Evolutionary conservation across 2,113 vertebrate species (phyloP), one percentile per base, ranked within the genome.

Genomic region (Empidonax traillii): DNA sequence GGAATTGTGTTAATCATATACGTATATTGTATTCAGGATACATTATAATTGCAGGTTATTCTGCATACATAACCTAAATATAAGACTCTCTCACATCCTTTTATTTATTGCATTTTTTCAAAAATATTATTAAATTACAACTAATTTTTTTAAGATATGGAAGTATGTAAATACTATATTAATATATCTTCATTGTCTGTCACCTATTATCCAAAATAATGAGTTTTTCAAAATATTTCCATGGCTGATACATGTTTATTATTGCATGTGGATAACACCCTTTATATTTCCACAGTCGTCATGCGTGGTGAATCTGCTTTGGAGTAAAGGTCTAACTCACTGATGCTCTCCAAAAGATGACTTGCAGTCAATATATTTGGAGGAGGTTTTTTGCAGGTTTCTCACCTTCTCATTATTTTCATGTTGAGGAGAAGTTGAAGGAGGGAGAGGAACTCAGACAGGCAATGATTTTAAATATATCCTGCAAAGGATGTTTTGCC

Each of bases 381-480:
- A 73, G 15, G 11, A 8, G 0, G 0, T 5, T 66, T 71, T 66
- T 68, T 59, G 22, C 8, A 62, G 10, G 14, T 22, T 81, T 92
- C 33, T 59, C 12, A 23, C 12, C 20, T 44, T 73, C 62, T 51
- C 14, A 46, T 33, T 66, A 35, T 63, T 44, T 85, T 73, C n/a
- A 33, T 51, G 28, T 35, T 68, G 44, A 68, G 20, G 7, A 63
- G 71, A 69, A 16, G 13, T 66, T 28, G 46, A 61, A 78, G 44
- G 23, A 63, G 16, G 39, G 28, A 85, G 47, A 74, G 18, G 18
- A 87, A 30, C 21, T 59, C 65, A 35, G 24, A 16, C 0, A 4
- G 17, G 5, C 12, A 17, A 67, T 11, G 47, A 37, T 15, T 12
- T 41, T 11, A 24, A 76, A 47, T 21, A 58, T 47, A 30, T 31